Evolutionary conservation across 2,797 vertebrate species (phyloP), one percentile per base, ranked within the genome.

Genomic region (Mormyrops attenuatus): DNA sequence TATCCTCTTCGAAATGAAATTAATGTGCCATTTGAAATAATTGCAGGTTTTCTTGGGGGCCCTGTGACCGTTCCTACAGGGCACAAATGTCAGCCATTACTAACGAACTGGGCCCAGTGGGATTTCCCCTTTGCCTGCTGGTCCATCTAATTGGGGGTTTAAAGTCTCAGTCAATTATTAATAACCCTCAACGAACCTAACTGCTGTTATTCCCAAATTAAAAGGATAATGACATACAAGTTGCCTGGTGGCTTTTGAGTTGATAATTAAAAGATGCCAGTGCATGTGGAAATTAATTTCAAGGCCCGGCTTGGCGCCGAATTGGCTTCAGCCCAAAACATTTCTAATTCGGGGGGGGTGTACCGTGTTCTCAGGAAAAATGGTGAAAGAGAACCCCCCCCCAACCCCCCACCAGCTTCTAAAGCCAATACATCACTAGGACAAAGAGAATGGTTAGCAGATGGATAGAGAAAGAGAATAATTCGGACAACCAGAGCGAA

Each of bases 111-210:
- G 92, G 93, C 95, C 92, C 93, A 92, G 22, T 93, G 93, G 91
- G 93, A 91, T 91, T 92, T 95, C 95, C 94, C 94, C 91, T 92
- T 90, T 90, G 91, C 96, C 95, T 85, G 93, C 94, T 94, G 34
- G 95, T 88, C 94, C 8, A 0, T 91, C 91, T 96, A 96, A 96
- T 96, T 95, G 93, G 92, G 85, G 92, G 91, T 93, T 95, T 94
- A 93, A 96, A 94, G 93, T 92, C 90, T 90, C 92, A 92, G 93
- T 96, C 92, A 96, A 96, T 96, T 96, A 96, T 96, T 96, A 94
- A 96, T 92, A 93, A 90, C 85, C 93, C 92, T 92, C 91, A 90
- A 93, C 91, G 89, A 88, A 80, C 30, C 57, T 77, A 89, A 90
- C 91, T 49, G 88, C 69, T 55, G 34, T 88, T 57, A 89, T 57